phyloP scores from a whole-genome alignment of 2,113 vertebrate genomes.

The Xiphophorus hellerii region DNA sequence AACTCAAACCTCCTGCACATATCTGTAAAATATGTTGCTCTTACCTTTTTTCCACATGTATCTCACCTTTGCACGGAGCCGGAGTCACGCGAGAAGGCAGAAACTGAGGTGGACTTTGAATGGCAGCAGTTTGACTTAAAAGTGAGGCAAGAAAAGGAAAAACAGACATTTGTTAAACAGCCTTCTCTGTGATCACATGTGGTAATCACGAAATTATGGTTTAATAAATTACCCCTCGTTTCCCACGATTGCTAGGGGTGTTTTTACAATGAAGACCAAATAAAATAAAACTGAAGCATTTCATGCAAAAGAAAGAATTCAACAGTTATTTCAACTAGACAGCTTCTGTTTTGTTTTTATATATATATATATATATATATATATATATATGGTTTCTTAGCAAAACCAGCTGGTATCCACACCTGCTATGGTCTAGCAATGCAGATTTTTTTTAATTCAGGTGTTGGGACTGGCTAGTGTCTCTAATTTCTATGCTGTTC shows the following conservation, averaged over 20 bases:
- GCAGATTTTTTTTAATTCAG: no score
- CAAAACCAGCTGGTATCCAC: background rate
- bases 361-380: background rate
- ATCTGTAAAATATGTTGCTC: conserved; percentile 23
- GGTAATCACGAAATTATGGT: background rate
- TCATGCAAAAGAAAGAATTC: background rate
- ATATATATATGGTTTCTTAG: background rate
- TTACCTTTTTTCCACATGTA: conserved; percentile 8
- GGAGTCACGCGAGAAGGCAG: background rate
- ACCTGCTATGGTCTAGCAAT: no score
- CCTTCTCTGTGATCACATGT: background rate
- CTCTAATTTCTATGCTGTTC: no score
- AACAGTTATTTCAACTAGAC: background rate
- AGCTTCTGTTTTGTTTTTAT: background rate
- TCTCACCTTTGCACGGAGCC: background rate
- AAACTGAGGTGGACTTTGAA: background rate
- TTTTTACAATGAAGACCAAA: background rate
- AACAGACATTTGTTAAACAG: background rate
- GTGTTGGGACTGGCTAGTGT: no score
- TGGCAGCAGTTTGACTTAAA: background rate
- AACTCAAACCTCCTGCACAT: conserved; percentile 16
- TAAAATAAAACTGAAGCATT: background rate
- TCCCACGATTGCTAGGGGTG: background rate
- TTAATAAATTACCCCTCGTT: background rate
- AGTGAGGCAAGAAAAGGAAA: background rate